Evolutionary conservation across 1,140 invertebrate genomes (phyloP), one percentile per base, ranked within the genome.

Genomic region (Diabrotica virgifera): DNA sequence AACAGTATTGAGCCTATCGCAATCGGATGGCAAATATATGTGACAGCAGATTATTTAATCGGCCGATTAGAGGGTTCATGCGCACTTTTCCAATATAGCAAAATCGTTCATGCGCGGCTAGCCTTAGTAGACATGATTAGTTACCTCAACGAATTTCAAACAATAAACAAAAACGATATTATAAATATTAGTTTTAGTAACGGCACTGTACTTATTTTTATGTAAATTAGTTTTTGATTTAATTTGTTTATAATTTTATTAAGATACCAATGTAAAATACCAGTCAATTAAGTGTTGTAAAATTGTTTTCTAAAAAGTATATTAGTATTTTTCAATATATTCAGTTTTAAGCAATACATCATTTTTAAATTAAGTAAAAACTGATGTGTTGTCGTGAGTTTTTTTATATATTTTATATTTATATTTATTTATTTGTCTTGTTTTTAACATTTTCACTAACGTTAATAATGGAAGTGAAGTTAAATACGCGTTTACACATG

Each of bases 201-300:
- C 63, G 69, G 68, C 65, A 62, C 68, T 68, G 68, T 70, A 70
- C 67, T 71, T 71, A 67, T 72, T 70, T 70, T 63, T 66, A 65
- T 69, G 66, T 73, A 60, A 46, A 62, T 64, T 69, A 53, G 66
- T 64, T 66, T 66, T 72, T 62, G 55, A 59, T 40, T 66, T 58
- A 37, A 59, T 65, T 61, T 69, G 63, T 68, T 62, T 54, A 64
- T 63, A 57, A 59, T 64, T 64, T 40, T 62, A 63, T 54, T 68
- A 65, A 61, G 53, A 13, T 66, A 61, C 51, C 59, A 59, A 59
- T 69, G 68, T 66, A 69, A 69, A 67, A 70, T 71, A 61, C 70
- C 52, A 71, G 70, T 71, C 70, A 71, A 71, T 71, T 71, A 68
- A 70, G 59, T 63, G 50, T 68, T 62, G 60, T 62, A 62, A 55